A percentile compares a stretch with the other conserved stretches of the same genome.
Evolutionary conservation across 2,888 invertebrate genomes (phyloP).

Genomic region (Drosophila longiperda): DNA sequence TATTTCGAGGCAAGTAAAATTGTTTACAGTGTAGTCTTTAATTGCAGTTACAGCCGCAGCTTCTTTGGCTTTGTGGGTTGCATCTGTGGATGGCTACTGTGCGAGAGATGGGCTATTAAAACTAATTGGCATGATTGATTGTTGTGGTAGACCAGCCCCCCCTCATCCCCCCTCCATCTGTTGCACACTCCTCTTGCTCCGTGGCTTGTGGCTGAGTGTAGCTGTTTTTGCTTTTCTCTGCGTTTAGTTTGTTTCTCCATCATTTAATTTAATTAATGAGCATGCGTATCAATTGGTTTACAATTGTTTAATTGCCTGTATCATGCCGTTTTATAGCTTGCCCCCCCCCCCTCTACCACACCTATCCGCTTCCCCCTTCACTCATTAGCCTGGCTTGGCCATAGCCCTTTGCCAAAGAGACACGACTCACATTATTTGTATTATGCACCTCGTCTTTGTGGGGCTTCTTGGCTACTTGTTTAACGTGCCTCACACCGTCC

Average conservation of each 20-base stretch:
- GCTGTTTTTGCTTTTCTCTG: constrained; percentile 51
- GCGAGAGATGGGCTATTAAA: constrained; percentile 63
- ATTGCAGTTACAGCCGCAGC: constrained; percentile 43
- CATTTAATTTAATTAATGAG: constrained; percentile 75
- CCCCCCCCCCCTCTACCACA: not conserved
- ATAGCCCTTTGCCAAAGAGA: not conserved
- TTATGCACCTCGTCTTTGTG: constrained; percentile 35
- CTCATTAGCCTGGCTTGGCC: not conserved
- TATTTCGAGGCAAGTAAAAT: not conserved
- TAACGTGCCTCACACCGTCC: not conserved
- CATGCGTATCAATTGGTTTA: constrained; percentile 71
- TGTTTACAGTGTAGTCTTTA: constrained; percentile 30
- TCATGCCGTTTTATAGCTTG: constrained; percentile 63
- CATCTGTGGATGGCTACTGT: constrained; percentile 56
- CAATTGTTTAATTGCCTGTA: constrained; percentile 72
- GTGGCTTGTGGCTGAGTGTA: constrained; percentile 15
- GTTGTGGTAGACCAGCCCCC: constrained; percentile 42
- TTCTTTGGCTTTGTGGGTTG: constrained; percentile 40
- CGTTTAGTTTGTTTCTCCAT: constrained; percentile 63
- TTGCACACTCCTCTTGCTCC: not conserved
- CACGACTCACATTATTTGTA: not conserved
- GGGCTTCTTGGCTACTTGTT: constrained; percentile 45
- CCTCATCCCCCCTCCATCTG: accelerated
- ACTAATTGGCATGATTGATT: constrained; percentile 75
- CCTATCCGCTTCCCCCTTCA: not conserved